A percentile compares a stretch with the other conserved stretches of the same genome.
Conservation (phyloP, 53 echinoderm and acorn worm species). For the Crossaster papposus region DNA sequence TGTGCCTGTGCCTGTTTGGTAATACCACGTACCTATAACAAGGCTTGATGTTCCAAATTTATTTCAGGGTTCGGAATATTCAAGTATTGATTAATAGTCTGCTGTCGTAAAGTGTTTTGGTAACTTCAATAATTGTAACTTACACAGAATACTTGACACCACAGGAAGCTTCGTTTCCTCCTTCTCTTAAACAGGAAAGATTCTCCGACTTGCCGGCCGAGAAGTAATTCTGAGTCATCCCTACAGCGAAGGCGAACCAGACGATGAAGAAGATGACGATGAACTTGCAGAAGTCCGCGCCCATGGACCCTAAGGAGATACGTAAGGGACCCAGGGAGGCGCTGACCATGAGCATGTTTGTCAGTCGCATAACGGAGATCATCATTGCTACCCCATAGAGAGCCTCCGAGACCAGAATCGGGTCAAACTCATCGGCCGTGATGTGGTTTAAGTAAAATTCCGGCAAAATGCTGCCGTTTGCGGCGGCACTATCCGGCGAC, state of each 20-base stretch:
- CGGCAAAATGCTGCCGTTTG: background rate
- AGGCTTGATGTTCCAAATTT: too few species aligned
- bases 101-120: too few species aligned
- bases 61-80: too few species aligned
- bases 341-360: slow-evolving; percentile 68
- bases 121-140: background rate
- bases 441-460: background rate
- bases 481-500: background rate
- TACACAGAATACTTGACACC: background rate
- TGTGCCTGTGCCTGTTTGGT: too few species aligned
- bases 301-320: slow-evolving; percentile 76
- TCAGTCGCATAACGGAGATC: slow-evolving; percentile 65
- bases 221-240: slow-evolving; percentile 69
- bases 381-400: slow-evolving; percentile 75
- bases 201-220: background rate
- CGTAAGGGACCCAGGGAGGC: slow-evolving; percentile 76
- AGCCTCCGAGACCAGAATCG: slow-evolving; percentile 62
- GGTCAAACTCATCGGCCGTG: slow-evolving; percentile 29
- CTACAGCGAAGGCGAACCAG: slow-evolving; percentile 71
- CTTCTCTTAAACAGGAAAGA: background rate
- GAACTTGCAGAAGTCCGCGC: slow-evolving; percentile 61
- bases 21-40: too few species aligned
- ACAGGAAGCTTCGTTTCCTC: slow-evolving; percentile 51
- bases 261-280: slow-evolving; percentile 68
- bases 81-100: too few species aligned